Evolutionary conservation across 2,113 vertebrate genomes (phyloP).

Genomic region (Nicator chloris): DNA sequence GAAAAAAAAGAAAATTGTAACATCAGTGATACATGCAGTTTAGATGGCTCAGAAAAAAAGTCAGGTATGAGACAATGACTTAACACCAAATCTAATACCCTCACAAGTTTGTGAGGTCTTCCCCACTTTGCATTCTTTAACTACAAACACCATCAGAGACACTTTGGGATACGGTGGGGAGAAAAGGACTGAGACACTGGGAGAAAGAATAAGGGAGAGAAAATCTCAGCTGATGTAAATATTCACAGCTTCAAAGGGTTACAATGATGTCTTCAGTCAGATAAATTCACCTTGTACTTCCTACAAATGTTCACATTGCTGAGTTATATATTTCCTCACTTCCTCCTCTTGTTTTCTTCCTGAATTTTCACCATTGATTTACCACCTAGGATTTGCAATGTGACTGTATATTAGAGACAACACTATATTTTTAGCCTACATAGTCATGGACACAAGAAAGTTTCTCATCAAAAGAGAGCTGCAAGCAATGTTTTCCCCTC

Average conservation of each 20-base stretch:
- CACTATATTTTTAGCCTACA: constrained; percentile 20
- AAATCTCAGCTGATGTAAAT: background rate
- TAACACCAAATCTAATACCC: background rate
- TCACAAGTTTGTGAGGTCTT: background rate
- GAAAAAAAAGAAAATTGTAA: background rate
- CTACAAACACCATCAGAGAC: background rate
- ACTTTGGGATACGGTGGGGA: background rate
- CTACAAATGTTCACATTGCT: background rate
- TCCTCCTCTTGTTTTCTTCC: background rate
- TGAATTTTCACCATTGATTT: background rate
- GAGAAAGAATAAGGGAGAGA: background rate
- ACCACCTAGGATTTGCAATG: background rate
- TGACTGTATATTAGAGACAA: background rate
- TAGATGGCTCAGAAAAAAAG: background rate
- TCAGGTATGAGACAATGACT: background rate
- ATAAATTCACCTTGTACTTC: background rate
- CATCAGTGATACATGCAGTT: background rate
- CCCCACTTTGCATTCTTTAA: no score
- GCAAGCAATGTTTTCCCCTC: background rate
- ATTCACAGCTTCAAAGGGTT: background rate
- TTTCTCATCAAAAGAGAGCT: constrained; percentile 43
- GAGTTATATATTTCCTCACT: background rate
- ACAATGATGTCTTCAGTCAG: background rate
- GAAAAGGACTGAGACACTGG: background rate
- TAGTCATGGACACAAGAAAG: background rate